These are phyloP conservation scores for Acleris holmiana DNA, from an alignment of 2,888 invertebrate species.

Conservation along the genomic window DNA sequence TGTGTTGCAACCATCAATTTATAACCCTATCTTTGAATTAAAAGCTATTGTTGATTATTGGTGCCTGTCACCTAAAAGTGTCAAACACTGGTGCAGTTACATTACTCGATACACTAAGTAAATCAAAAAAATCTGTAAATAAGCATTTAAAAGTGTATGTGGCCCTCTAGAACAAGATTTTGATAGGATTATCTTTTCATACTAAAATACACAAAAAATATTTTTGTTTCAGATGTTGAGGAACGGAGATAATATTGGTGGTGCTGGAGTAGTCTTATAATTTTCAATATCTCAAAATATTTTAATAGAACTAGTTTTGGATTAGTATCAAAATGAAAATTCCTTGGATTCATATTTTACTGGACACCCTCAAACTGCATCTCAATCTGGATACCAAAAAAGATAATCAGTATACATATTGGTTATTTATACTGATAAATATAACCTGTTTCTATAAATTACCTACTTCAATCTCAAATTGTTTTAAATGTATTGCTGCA, in stretches of 20 bases:
- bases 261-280: constrained; percentile 28
- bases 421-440: no score
- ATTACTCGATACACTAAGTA: no score
- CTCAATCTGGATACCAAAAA: background rate
- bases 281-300: constrained; percentile 23
- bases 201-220: background rate
- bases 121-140: no score
- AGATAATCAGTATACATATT: no score
- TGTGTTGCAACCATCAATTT: no score
- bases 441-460: background rate
- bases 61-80: no score
- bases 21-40: no score
- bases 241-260: constrained; percentile 66
- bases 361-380: background rate
- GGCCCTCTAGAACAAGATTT: no score
- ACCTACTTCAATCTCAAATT: constrained; percentile 5
- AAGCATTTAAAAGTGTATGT: no score
- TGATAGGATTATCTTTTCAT: background rate
- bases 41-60: no score
- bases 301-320: constrained; percentile 30
- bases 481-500: constrained; percentile 17
- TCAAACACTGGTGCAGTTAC: no score
- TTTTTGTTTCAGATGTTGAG: constrained; percentile 68
- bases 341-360: background rate
- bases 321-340: constrained; percentile 9